Evolutionary conservation across 2,797 vertebrate species (phyloP).

Genomic region (Sandelia bainsii): DNA sequence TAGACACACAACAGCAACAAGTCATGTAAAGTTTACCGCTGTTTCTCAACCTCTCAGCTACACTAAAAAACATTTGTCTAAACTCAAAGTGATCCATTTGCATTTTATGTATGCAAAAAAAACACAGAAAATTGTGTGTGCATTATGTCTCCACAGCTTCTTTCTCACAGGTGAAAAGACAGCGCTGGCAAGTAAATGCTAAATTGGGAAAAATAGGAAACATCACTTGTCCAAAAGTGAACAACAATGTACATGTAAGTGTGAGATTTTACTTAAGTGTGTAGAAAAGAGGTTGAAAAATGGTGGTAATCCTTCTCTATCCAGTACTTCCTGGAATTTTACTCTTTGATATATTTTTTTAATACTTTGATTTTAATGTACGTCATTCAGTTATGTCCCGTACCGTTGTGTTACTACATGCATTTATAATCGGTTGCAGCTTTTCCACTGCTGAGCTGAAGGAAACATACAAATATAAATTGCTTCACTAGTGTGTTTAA

Average conservation of each 20-base stretch:
- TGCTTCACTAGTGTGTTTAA: conserved; percentile 1
- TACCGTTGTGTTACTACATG: conserved; percentile 54
- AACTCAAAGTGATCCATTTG: background rate
- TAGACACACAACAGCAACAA: conserved; percentile 65
- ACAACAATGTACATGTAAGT: background rate
- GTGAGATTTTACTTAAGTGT: conserved; percentile 3
- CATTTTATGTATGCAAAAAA: background rate
- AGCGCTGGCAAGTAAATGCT: background rate
- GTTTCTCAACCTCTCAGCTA: conserved; percentile 49
- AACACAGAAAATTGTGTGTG: background rate
- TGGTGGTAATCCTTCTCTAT: conserved; percentile 52
- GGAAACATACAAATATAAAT: background rate
- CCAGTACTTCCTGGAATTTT: conserved; percentile 59
- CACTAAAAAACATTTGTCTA: conserved; percentile 11
- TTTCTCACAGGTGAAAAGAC: background rate
- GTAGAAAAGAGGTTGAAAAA: conserved; percentile 45
- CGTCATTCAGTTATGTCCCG: conserved; percentile 59
- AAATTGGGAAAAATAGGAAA: background rate
- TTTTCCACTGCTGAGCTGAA: conserved; percentile 35
- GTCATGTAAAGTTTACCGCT: conserved; percentile 46
- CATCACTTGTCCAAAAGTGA: background rate
- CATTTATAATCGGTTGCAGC: conserved; percentile 50
- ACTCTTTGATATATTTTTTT: conserved; percentile 36
- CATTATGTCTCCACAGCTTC: background rate
- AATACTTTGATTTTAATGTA: conserved; percentile 58